These are phyloP conservation scores for Pyrochroa serraticornis DNA, from an alignment of 2,888 invertebrate species.

Conservation along the genomic window DNA sequence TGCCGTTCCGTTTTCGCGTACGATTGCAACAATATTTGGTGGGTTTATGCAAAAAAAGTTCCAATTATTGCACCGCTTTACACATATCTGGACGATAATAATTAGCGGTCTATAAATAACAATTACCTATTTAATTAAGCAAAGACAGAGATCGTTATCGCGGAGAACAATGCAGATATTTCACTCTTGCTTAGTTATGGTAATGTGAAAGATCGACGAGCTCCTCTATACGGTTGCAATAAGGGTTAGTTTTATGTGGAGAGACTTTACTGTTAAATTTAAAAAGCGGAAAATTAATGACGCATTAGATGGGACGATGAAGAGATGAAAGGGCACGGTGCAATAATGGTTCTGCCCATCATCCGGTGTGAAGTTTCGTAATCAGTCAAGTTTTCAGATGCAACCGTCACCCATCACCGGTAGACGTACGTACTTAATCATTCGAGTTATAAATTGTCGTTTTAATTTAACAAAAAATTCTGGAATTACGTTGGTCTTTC, in stretches of 20 bases:
- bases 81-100: slow-evolving; percentile 15
- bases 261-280: slow-evolving; percentile 39
- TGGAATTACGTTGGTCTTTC: no score
- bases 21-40: no score
- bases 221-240: slow-evolving; percentile 17
- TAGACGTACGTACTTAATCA: no score
- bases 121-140: slow-evolving; percentile 54
- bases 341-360: no score
- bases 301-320: slow-evolving; percentile 39
- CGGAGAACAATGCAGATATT: slow-evolving; percentile 53
- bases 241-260: slow-evolving; percentile 23
- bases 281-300: slow-evolving; percentile 53
- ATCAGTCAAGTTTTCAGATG: no score
- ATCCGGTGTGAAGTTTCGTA: no score
- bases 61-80: neutral
- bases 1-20: no score
- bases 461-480: no score
- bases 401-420: no score
- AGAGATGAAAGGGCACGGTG: slow-evolving; percentile 1
- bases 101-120: slow-evolving; percentile 44
- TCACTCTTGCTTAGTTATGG: slow-evolving; percentile 56
- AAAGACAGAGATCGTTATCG: slow-evolving; percentile 50
- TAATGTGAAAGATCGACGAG: slow-evolving; percentile 42
- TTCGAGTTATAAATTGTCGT: no score
- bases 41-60: no score